Conservation (phyloP, 2,888 invertebrate species). For the Nephrotoma appendiculata region DNA sequence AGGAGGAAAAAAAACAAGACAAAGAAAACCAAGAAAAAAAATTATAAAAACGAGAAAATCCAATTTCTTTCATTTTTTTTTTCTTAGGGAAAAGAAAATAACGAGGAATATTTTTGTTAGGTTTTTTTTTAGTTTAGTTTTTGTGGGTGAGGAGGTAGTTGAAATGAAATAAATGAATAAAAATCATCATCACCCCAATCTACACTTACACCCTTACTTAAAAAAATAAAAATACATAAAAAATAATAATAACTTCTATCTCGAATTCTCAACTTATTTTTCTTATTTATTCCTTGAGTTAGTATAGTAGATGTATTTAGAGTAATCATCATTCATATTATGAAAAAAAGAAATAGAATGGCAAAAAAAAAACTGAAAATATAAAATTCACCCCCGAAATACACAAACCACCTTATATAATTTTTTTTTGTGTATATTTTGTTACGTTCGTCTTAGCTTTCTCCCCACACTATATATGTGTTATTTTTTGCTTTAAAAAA, state of each 20-base stretch:
- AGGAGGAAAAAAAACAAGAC: background rate
- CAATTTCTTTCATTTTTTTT: background rate
- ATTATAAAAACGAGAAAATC: background rate
- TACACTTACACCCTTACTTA: background rate
- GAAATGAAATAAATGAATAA: background rate
- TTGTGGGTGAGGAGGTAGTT: background rate
- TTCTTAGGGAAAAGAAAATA: background rate
- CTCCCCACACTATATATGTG: background rate
- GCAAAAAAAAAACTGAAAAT: background rate
- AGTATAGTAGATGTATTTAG: background rate
- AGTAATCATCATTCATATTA: background rate
- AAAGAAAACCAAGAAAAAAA: background rate
- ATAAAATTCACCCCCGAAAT: background rate
- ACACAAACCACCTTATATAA: background rate
- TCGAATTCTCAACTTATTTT: background rate
- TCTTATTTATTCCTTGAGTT: background rate
- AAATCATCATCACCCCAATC: background rate
- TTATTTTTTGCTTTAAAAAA: background rate
- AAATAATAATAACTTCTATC: background rate
- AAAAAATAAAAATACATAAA: background rate
- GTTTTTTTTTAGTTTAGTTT: background rate
- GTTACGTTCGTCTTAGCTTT: background rate
- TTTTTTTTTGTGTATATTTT: background rate
- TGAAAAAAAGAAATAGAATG: background rate
- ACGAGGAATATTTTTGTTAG: background rate